Base-by-base conservation (phyloP, 2,888 invertebrate genomes). In the Chrysotoxum bicinctum region DNA sequence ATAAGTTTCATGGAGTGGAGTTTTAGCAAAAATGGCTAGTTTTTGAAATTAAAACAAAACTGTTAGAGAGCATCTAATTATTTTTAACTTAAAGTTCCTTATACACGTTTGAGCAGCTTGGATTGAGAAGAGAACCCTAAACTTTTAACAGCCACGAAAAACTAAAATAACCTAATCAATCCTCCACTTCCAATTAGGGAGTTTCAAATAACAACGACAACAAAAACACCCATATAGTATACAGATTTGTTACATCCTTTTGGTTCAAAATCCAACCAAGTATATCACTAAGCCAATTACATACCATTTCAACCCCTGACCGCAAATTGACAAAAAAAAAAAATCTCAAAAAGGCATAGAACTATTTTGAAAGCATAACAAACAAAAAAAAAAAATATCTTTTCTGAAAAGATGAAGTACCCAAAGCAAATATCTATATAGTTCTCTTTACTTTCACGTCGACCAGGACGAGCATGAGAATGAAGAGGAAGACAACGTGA, bases 211-310 rank as follows among this genome's bases (percentile, higher is more conserved):
- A 58, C 8, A 35, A 58, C 14, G 5, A 50, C 26, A n/a, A 12
- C 30, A 56, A 32, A 56, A 58, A 21, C 32, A 19, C 32, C 23
- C n/a, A n/a, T n/a, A 50, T 35, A 35, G 32, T 19, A 32, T 10
- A 32, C 32, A 80, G 54, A 80, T 68, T 74, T 80, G 54, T 62
- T 62, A 75, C 69, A 43, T 75, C 54, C 66, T 79, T 70, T 58
- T 10, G 56, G 54, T 16, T 62, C 64, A 75, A 81, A 35, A 19
- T 32, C 0, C 21, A 56, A 56, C n/a, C n/a, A n/a, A n/a, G n/a
- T n/a, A 56, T 21, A 56, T 35, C 54, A 54, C 16, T 54, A 7
- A 30, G 30, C 30, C 9, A 52, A 56, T 56, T 35, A 35, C 7
- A 37, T 14, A 21, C 21, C 21, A 7, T 58, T 37, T 12, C 35